phyloP scores from a whole-genome alignment of 1,140 invertebrate genomes.

The Prorops nasuta region DNA sequence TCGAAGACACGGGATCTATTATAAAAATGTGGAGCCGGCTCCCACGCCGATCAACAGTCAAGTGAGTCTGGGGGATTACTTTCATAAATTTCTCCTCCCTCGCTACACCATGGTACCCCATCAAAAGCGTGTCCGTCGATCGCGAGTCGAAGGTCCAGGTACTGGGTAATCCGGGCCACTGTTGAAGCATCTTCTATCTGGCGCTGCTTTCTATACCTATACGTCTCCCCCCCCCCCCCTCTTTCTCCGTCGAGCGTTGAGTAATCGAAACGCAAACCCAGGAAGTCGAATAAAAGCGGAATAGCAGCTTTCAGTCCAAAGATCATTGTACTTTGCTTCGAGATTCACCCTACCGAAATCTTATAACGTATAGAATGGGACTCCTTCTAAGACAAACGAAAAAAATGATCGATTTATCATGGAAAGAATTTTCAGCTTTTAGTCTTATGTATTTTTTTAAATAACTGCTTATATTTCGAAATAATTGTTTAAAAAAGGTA shows the following conservation, averaged over 20 bases:
- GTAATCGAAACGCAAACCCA: not conserved
- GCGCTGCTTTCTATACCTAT: not conserved
- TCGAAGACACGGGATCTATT: constrained; percentile 20
- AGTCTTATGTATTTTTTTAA: no score
- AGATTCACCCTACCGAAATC: no score
- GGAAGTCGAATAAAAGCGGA: constrained; percentile 3
- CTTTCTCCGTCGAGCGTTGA: constrained; percentile 6
- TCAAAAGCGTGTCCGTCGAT: constrained; percentile 27
- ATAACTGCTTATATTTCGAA: no score
- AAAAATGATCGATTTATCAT: no score
- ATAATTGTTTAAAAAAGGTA: no score
- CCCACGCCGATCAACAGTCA: constrained; percentile 55
- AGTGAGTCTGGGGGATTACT: constrained; percentile 47
- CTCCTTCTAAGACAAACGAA: no score
- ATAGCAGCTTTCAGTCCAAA: not conserved
- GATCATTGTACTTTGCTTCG: no score
- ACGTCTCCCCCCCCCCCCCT: constrained; percentile 6
- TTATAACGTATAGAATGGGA: no score
- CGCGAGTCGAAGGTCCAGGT: no score
- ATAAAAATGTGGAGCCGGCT: constrained; percentile 36
- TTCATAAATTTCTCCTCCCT: constrained; percentile 39
- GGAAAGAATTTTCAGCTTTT: no score
- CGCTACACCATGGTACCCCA: not conserved
- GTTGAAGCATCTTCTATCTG: not conserved
- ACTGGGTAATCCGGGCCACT: constrained; percentile 20